Percentiles rank a stretch among this genome's conserved stretches.
These are phyloP conservation scores for Bovichtus variegatus DNA, from an alignment of 2,797 vertebrate species.

Conservation along the genomic window DNA sequence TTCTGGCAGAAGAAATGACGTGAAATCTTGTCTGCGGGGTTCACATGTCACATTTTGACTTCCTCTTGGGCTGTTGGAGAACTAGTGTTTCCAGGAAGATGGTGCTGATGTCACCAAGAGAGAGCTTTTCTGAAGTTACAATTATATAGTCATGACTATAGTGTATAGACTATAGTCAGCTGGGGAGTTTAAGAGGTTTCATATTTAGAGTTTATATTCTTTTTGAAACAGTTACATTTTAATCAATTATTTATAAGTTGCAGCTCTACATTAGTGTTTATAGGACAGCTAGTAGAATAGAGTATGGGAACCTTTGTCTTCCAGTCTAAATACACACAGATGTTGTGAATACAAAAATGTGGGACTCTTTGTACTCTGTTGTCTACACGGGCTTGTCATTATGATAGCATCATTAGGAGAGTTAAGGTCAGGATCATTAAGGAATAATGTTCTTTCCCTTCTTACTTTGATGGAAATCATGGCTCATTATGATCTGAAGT, in stretches of 20 bases:
- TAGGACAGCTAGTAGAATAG: not conserved
- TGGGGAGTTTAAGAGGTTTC: not conserved
- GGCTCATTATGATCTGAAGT: slow-evolving; percentile 35
- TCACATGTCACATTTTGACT: slow-evolving; percentile 23
- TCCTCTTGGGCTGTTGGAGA: not conserved
- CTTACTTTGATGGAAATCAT: slow-evolving; percentile 33
- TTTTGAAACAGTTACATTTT: not conserved
- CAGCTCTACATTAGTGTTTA: slow-evolving; percentile 1
- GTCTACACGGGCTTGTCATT: slow-evolving; percentile 14
- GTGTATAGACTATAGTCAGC: too few species aligned
- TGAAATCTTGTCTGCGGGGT: slow-evolving; percentile 37
- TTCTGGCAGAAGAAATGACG: slow-evolving; percentile 43
- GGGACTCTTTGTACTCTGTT: not conserved
- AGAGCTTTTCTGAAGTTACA: not conserved
- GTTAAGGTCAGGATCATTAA: slow-evolving; percentile 37
- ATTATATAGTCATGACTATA: not conserved
- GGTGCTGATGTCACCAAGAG: slow-evolving; percentile 18
- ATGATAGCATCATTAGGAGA: slow-evolving; percentile 22
- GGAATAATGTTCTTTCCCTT: slow-evolving; percentile 24
- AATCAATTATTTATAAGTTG: too few species aligned
- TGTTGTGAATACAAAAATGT: not conserved
- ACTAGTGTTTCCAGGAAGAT: slow-evolving; percentile 19
- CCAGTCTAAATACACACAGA: not conserved
- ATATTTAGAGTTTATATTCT: not conserved
- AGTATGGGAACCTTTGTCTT: not conserved